Evolutionary conservation across 2,888 invertebrate species (phyloP).

Genomic region (Platycnemis pennipes): DNA sequence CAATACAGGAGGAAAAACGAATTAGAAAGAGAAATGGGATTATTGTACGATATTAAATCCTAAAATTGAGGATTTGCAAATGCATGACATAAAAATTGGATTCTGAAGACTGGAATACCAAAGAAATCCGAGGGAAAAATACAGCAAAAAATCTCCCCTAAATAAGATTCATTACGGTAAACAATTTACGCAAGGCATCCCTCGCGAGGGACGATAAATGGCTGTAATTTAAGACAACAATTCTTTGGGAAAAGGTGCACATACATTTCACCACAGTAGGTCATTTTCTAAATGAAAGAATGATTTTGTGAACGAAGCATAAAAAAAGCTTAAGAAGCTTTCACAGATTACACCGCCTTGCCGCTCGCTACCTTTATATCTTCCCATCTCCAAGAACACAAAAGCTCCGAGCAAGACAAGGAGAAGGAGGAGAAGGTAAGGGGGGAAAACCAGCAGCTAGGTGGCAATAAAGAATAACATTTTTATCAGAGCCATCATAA

Average conservation of each 20-base stretch:
- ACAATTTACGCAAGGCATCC: not conserved
- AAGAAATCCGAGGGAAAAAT: not conserved
- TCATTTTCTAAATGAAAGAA: slow-evolving; percentile 16
- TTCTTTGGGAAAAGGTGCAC: not conserved
- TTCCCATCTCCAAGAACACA: not conserved
- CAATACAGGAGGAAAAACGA: no score
- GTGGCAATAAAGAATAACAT: slow-evolving; percentile 56
- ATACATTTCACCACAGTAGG: not conserved
- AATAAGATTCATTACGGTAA: not conserved
- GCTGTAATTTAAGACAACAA: not conserved
- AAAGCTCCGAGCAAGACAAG: slow-evolving; percentile 35
- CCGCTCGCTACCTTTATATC: slow-evolving; percentile 10
- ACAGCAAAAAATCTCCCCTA: not conserved
- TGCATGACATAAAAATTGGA: no score
- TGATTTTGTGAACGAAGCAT: not conserved
- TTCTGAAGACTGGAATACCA: not conserved
- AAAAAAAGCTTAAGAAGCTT: not conserved
- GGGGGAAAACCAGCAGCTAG: slow-evolving; percentile 6
- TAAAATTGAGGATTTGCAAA: no score
- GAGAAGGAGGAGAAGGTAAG: not conserved
- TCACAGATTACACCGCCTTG: not conserved
- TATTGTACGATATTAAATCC: no score
- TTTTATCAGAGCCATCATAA: slow-evolving; percentile 64
- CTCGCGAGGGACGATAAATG: not conserved
- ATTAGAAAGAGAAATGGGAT: no score